A percentile compares a stretch with the other conserved stretches of the same genome.
These are phyloP conservation scores for Diplodus sargus DNA, from an alignment of 2,797 vertebrate genomes.

Conservation along the genomic window DNA sequence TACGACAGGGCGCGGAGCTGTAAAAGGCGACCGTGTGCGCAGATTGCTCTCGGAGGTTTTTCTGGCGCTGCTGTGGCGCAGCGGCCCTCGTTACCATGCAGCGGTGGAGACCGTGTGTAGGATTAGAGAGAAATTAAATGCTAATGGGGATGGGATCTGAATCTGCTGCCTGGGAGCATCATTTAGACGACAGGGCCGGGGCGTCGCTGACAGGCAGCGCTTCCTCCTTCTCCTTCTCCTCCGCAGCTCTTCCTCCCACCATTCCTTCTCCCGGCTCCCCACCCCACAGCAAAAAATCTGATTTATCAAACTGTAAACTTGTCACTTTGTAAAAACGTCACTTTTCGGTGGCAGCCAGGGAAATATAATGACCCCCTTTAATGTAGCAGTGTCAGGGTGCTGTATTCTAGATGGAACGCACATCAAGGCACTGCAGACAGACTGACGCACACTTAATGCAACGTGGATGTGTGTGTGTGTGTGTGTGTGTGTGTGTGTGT, in stretches of 20 bases:
- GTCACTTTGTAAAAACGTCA: constrained; percentile 89
- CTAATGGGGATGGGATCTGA: constrained; percentile 88
- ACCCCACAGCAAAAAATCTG: constrained; percentile 73
- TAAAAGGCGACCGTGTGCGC: constrained; percentile 65
- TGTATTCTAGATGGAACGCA: constrained; percentile 68
- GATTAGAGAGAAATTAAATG: constrained; percentile 90
- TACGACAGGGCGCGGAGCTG: constrained; percentile 69
- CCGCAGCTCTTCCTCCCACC: constrained; percentile 62
- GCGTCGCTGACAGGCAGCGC: constrained; percentile 80
- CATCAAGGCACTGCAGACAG: constrained; percentile 67
- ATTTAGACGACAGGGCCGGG: constrained; percentile 80
- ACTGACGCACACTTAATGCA: constrained; percentile 65
- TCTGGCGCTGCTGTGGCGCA: constrained; percentile 45
- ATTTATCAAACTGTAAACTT: constrained; percentile 90
- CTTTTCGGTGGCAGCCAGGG: constrained; percentile 81
- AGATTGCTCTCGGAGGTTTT: constrained; percentile 77
- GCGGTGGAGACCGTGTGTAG: constrained; percentile 76
- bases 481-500: constrained; percentile 25
- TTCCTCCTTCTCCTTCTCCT: constrained; percentile 63
- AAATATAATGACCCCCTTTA: constrained; percentile 88
- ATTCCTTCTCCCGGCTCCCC: constrained; percentile 60
- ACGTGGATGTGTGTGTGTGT: constrained; percentile 46
- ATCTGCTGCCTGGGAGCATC: constrained; percentile 82
- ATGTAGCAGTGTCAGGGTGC: constrained; percentile 81
- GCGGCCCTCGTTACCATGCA: constrained; percentile 78